Conservation (phyloP, 2,113 vertebrate genomes). For the Cephalopterus ornatus region DNA sequence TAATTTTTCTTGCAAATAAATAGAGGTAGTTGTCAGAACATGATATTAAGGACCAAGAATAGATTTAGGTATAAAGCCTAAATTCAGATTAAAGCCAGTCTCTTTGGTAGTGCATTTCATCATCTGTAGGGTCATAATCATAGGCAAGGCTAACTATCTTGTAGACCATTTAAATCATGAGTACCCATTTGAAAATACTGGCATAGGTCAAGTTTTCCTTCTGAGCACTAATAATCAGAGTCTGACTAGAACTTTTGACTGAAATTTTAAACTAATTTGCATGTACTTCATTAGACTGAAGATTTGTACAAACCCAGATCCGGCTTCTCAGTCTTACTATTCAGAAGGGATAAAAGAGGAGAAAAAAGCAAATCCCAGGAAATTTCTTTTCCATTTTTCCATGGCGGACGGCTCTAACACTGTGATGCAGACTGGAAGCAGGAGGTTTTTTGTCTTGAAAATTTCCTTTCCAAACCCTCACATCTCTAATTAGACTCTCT, state of each 20-base stretch:
- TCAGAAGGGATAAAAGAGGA: not conserved
- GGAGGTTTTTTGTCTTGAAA: not conserved
- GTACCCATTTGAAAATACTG: not conserved
- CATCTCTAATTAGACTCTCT: not conserved
- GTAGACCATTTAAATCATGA: not conserved
- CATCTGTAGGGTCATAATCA: not conserved
- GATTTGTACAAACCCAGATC: not conserved
- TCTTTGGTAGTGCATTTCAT: not conserved
- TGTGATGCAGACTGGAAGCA: not conserved
- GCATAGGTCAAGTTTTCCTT: not conserved
- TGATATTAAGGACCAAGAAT: not conserved
- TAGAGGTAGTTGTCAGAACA: not conserved
- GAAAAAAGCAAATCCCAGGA: not conserved
- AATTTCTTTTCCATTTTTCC: not conserved
- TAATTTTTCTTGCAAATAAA: not conserved
- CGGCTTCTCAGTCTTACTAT: not conserved
- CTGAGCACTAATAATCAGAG: not conserved
- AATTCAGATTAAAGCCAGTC: not conserved
- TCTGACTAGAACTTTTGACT: not conserved
- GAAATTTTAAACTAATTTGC: not conserved
- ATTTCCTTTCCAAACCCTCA: not conserved
- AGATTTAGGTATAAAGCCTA: not conserved
- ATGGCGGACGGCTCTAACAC: not conserved
- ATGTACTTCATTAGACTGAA: not conserved
- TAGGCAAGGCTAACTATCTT: not conserved